Evolutionary conservation across 2,888 invertebrate species (phyloP).

Genomic region (Tetheella fluctuosa): DNA sequence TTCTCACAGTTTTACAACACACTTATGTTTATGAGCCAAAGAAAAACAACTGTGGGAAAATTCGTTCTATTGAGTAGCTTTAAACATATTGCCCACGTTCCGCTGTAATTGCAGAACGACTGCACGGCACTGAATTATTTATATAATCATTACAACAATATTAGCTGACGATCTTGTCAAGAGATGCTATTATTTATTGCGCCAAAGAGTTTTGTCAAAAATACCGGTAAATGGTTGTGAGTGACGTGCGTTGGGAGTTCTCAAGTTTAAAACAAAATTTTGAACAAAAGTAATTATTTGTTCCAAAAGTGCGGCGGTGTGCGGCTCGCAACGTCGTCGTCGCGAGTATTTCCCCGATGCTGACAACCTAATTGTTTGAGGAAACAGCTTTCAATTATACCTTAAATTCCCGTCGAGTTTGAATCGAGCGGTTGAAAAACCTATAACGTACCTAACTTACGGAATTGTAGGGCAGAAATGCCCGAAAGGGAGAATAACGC

Average conservation of each 20-base stretch:
- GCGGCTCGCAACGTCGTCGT: conserved; percentile 26
- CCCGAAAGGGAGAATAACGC: conserved; percentile 49
- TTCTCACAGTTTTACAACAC: conserved; percentile 68
- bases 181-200: too few relatives aligned
- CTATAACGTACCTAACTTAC: conserved; percentile 47
- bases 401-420: conserved; percentile 41
- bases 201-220: too few relatives aligned
- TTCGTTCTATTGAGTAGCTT: conserved; percentile 36
- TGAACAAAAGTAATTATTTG: conserved; percentile 67
- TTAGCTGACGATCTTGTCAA: not conserved
- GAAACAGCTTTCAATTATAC: conserved; percentile 65
- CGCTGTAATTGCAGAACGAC: conserved; percentile 40
- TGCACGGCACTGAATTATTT: conserved; percentile 17
- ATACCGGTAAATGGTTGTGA: conserved; percentile 37
- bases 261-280: conserved; percentile 47
- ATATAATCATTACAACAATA: not conserved
- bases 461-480: conserved; percentile 38
- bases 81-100: conserved; percentile 48
- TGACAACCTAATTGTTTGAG: conserved; percentile 67
- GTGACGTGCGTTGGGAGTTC: conserved; percentile 49
- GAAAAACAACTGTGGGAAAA: conserved; percentile 71
- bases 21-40: conserved; percentile 38
- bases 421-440: conserved; percentile 48
- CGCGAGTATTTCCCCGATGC: conserved; percentile 39
- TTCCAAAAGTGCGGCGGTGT: conserved; percentile 52